Conservation (phyloP, 2,113 vertebrate species). For the Struthio camelus region DNA sequence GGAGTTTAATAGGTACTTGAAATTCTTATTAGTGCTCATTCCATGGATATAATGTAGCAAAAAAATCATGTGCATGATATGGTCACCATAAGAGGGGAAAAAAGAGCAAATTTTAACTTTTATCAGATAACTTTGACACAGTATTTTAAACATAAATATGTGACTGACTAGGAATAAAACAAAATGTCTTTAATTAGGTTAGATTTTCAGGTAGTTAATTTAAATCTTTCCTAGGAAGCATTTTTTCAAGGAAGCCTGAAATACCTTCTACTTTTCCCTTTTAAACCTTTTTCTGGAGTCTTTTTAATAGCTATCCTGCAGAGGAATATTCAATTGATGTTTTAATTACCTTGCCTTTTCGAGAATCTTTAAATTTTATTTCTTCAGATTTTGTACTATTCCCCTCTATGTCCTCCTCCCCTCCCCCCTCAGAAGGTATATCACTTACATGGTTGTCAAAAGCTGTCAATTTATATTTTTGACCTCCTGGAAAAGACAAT, state of each 20-base stretch:
- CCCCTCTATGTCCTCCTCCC: not conserved
- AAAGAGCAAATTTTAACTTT: not conserved
- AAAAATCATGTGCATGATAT: not conserved
- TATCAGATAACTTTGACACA: not conserved
- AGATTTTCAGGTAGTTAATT: not conserved
- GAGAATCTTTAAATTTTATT: not conserved
- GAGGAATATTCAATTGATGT: not conserved
- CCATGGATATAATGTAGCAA: not conserved
- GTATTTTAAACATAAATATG: not conserved
- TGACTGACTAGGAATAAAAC: not conserved
- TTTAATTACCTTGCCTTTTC: not conserved
- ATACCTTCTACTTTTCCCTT: not conserved
- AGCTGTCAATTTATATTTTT: not conserved
- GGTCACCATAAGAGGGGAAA: not conserved
- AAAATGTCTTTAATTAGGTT: not conserved
- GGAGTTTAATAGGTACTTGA: not conserved
- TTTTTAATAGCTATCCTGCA: not conserved
- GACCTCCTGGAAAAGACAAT: not conserved
- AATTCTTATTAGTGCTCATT: not conserved
- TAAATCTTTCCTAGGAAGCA: fast-evolving
- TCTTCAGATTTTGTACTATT: not conserved
- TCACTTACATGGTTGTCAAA: not conserved
- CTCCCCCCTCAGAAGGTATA: not conserved
- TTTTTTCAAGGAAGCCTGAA: not conserved
- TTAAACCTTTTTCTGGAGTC: not conserved